phyloP scores from a whole-genome alignment of 2,797 vertebrate species.

The Mus caroli region DNA sequence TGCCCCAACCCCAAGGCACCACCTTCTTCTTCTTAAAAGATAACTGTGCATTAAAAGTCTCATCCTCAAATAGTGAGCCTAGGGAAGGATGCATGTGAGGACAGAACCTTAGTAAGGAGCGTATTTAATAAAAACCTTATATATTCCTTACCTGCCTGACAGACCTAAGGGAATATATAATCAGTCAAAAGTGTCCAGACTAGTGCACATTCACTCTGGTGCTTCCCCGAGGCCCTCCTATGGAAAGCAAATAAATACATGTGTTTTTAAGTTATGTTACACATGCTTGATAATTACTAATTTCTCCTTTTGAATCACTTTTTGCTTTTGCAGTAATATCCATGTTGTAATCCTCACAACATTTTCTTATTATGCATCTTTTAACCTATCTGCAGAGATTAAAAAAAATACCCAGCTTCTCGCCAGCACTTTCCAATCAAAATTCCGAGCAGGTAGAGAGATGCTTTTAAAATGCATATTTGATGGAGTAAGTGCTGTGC shows the following conservation, averaged over 20 bases:
- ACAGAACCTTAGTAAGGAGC: slow-evolving; percentile 6
- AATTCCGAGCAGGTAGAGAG: slow-evolving; percentile 84
- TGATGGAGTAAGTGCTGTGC: slow-evolving; percentile 73
- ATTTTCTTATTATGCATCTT: slow-evolving; percentile 10
- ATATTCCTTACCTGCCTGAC: background rate
- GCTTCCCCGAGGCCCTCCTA: slow-evolving; percentile 27
- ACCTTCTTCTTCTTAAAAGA: slow-evolving; percentile 53
- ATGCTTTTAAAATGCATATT: slow-evolving; percentile 82
- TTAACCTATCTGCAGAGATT: slow-evolving; percentile 47
- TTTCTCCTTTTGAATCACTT: slow-evolving; percentile 34
- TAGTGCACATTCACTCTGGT: slow-evolving; percentile 20
- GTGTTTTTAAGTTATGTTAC: slow-evolving; percentile 2
- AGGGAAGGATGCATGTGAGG: slow-evolving; percentile 1
- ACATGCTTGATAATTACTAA: slow-evolving; percentile 31
- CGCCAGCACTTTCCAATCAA: slow-evolving; percentile 74
- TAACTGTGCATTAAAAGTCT: slow-evolving; percentile 55
- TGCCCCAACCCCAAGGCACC: background rate
- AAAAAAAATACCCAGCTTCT: slow-evolving; percentile 41
- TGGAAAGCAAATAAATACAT: slow-evolving; percentile 45
- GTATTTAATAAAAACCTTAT: slow-evolving; percentile 44
- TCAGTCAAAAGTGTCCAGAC: slow-evolving; percentile 57
- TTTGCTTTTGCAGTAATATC: slow-evolving; percentile 42
- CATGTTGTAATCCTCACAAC: slow-evolving; percentile 8
- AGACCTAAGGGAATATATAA: slow-evolving; percentile 38
- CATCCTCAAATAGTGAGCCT: slow-evolving; percentile 25